phyloP scores from a whole-genome alignment of 1,140 invertebrate genomes.

The Drosophila orosa region DNA sequence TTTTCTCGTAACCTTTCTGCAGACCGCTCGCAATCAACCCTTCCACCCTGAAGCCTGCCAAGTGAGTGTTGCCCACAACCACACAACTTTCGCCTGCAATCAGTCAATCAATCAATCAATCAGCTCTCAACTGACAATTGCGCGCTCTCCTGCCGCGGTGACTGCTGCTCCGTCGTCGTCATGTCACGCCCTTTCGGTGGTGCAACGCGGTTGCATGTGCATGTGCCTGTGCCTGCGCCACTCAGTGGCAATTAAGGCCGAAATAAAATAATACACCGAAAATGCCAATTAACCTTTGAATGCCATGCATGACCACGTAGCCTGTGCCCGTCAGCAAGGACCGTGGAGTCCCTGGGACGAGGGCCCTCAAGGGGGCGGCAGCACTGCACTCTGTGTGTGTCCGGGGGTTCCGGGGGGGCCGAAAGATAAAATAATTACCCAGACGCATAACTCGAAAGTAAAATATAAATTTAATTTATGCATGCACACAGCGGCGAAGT shows the following conservation, averaged over 20 bases:
- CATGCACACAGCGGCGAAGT: conserved; percentile 61
- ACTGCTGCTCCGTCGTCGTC: conserved; percentile 1
- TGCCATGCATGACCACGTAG: conserved; percentile 78
- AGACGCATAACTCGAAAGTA: conserved; percentile 82
- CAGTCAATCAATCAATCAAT: conserved; percentile 73
- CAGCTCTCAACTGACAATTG: conserved; percentile 45
- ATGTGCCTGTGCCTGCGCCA: conserved; percentile 57
- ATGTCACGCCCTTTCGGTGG: conserved; percentile 37
- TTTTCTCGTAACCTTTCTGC: conserved; percentile 14
- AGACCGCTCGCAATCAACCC: neutral
- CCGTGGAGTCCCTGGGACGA: neutral
- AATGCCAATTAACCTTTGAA: conserved; percentile 82
- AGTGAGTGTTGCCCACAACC: conserved; percentile 27
- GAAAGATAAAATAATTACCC: conserved; percentile 81
- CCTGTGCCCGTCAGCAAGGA: conserved; percentile 8
- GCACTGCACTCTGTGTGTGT: conserved; percentile 43
- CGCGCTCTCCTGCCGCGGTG: conserved; percentile 13
- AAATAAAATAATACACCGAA: conserved; percentile 66
- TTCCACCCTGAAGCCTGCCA: conserved; percentile 10
- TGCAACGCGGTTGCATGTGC: conserved; percentile 47
- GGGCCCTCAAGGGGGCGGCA: conserved; percentile 1
- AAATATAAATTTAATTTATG: conserved; percentile 81
- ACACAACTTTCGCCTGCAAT: conserved; percentile 54
- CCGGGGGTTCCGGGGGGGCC: conserved; percentile 7
- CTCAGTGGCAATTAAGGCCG: conserved; percentile 74